phyloP scores from a whole-genome alignment of 1,140 invertebrate species.

The Apolygus lucorum region DNA sequence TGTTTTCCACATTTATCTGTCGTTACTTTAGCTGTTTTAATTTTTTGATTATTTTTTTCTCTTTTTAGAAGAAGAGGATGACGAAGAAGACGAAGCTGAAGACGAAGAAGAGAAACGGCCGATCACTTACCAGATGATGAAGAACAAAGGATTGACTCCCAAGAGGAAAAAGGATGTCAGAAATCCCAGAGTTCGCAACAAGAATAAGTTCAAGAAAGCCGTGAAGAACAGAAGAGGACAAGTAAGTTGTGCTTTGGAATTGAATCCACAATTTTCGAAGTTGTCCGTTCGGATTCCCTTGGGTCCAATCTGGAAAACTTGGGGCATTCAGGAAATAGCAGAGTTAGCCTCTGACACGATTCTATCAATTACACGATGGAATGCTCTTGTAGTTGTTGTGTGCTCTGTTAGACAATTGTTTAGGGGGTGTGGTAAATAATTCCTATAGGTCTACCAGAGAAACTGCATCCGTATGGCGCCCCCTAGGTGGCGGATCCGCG shows the following conservation, averaged over 20 bases:
- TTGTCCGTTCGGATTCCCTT: neutral
- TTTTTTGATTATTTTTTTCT: neutral
- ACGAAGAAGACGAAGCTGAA: conserved; percentile 33
- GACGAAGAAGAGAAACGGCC: conserved; percentile 54
- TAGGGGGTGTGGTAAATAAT: no score
- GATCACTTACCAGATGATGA: conserved; percentile 87
- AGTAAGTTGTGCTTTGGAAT: conserved; percentile 41
- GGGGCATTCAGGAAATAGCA: no score
- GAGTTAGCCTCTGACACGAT: no score
- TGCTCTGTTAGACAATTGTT: no score
- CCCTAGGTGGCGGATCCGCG: no score
- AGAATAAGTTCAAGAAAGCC: conserved; percentile 83
- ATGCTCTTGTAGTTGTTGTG: no score
- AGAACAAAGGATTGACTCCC: conserved; percentile 89
- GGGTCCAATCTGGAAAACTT: no score
- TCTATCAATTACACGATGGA: no score
- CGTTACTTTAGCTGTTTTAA: no score
- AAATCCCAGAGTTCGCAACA: conserved; percentile 89
- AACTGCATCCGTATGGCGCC: no score
- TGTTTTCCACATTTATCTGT: no score
- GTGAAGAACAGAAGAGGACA: conserved; percentile 82
- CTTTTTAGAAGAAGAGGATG: conserved; percentile 32
- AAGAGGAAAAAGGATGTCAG: conserved; percentile 79
- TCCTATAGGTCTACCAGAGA: no score
- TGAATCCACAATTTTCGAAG: neutral